phyloP scores from a whole-genome alignment of 2,797 vertebrate species.

The Mormyrus hasselquistii region DNA sequence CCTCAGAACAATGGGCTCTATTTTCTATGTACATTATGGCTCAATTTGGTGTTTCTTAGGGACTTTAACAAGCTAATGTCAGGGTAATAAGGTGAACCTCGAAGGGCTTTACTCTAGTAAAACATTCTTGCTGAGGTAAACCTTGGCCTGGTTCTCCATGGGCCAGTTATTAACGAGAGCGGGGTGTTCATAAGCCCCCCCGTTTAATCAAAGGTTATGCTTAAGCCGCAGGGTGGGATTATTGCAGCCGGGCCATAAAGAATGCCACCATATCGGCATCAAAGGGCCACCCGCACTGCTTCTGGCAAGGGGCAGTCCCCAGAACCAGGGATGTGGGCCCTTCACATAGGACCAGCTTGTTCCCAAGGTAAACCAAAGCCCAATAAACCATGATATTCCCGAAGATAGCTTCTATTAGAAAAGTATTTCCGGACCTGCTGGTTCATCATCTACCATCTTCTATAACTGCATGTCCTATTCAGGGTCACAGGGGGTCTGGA shows the following conservation, averaged over 20 bases:
- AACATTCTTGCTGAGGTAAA: conserved; percentile 42
- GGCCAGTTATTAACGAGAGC: conserved; percentile 42
- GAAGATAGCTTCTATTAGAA: background rate
- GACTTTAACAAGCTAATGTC: conserved; percentile 24
- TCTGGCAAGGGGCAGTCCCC: conserved; percentile 47
- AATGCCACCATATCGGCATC: conserved; percentile 49
- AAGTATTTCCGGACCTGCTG: background rate
- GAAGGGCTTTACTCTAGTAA: conserved; percentile 18
- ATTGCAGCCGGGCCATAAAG: conserved; percentile 56
- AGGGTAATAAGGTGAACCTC: conserved; percentile 15
- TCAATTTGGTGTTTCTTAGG: conserved; percentile 4
- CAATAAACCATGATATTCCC: background rate
- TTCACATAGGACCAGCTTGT: background rate
- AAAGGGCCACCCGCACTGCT: conserved; percentile 52
- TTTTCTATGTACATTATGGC: background rate
- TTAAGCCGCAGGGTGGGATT: conserved; percentile 55
- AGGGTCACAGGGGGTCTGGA: background rate
- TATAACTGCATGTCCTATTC: background rate
- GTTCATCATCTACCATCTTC: background rate
- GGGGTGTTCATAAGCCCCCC: conserved; percentile 40
- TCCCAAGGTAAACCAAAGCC: conserved; percentile 1
- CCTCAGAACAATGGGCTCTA: conserved; percentile 12
- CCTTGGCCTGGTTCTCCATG: conserved; percentile 36
- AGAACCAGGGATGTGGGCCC: background rate
- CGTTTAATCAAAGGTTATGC: conserved; percentile 53